Base-by-base conservation (phyloP, 2,797 vertebrate genomes). In the Siniperca undulata region DNA sequence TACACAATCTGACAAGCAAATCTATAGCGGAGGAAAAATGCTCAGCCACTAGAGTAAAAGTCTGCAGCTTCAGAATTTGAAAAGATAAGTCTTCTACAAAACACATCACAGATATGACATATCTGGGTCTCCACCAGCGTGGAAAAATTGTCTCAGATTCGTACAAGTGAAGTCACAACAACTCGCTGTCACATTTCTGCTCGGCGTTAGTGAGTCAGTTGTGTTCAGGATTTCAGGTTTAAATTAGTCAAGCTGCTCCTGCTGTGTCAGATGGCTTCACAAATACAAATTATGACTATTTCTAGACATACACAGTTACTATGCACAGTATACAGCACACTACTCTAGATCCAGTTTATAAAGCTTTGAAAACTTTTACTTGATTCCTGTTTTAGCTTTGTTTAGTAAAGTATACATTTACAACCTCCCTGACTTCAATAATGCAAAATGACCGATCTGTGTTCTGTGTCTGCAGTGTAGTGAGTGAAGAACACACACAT, bases 1-100 rank as follows among this genome's bases (percentile, higher is more conserved):
- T 91, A 94, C 90, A 77, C 92, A 91, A 92, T 85, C 84, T 94
- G 93, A 94, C 93, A 93, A 80, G 88, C 80, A 85, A 90, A 89
- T 91, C 88, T 91, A 90, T 86, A 73, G 62, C 20, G 44, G 40
- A 75, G 81, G 40, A 65, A 59, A 84, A 83, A 61, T 27, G 65
- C 81, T 79, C 83, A 83, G 77, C 90, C 82, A 82, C 76, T 83
- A 78, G 86, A 91, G 86, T 81, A 81, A 81, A 91, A 85, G 67
- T 90, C 82, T 80, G 82, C 86, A 81, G 89, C 85, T 77, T 74
- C 55, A 60, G 79, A 89, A 89, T 88, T 78, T 78, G 46, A 90
- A 92, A 89, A 91, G 88, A 91, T 88, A 90, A 89, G 82, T 90
- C 83, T 84, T 85, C 69, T 70, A 56, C 14, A 56, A 91, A 91